These are phyloP conservation scores for Sinodicranocentrus sp. DNA, from an alignment of 2,888 invertebrate genomes.

Conservation along the genomic window DNA sequence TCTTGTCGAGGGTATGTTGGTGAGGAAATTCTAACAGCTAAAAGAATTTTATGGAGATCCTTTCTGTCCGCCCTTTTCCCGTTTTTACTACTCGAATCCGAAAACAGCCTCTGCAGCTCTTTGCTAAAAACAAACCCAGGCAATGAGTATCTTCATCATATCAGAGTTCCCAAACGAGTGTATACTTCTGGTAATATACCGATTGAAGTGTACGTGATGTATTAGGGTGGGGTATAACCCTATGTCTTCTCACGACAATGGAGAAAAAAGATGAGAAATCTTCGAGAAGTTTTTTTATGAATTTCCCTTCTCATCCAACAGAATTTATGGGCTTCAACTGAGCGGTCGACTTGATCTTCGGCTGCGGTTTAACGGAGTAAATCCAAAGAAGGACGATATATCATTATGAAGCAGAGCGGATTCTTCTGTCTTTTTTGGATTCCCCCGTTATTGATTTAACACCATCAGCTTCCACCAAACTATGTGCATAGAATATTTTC, in stretches of 20 bases:
- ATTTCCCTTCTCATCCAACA: conserved; percentile 44
- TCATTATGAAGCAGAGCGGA: conserved; percentile 44
- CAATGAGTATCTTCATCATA: not conserved
- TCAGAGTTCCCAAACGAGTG: too few relatives aligned
- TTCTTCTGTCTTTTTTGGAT: conserved; percentile 31
- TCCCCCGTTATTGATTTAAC: conserved; percentile 54
- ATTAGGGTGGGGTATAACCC: not conserved
- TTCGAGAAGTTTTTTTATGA: conserved; percentile 44
- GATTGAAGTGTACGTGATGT: conserved; percentile 1
- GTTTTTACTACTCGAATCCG: not conserved
- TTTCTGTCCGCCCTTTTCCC: conserved; percentile 3
- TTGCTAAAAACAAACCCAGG: not conserved
- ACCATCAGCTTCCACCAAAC: not conserved
- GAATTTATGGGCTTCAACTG: conserved; percentile 58
- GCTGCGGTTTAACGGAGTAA: conserved; percentile 50
- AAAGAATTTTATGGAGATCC: conserved; percentile 11
- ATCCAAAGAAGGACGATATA: conserved; percentile 37
- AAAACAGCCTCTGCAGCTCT: not conserved
- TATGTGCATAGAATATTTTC: not conserved
- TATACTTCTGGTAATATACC: too few relatives aligned
- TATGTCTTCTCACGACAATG: not conserved
- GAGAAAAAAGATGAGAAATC: conserved; percentile 34
- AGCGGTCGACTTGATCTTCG: conserved; percentile 52
- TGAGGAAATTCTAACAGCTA: not conserved
- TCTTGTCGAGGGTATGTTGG: too few relatives aligned